A percentile compares a stretch with the other conserved stretches of the same genome.
These are phyloP conservation scores for Luffia ferchaultella DNA, from an alignment of 2,888 invertebrate genomes.

Conservation along the genomic window DNA sequence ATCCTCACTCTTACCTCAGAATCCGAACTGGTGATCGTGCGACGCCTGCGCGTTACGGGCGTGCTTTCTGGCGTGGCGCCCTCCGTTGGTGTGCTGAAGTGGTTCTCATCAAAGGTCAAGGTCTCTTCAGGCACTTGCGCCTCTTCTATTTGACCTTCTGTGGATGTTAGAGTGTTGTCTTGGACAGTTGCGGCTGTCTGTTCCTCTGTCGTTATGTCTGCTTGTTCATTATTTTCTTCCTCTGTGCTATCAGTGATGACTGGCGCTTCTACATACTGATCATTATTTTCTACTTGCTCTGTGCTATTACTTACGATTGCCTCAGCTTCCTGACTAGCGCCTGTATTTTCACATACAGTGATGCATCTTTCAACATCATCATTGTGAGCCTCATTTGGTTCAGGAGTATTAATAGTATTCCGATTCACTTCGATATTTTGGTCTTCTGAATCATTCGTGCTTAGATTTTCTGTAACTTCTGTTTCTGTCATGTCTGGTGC, in stretches of 20 bases:
- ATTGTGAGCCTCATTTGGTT: not conserved
- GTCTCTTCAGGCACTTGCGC: constrained; percentile 25
- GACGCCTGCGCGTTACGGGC: constrained; percentile 24
- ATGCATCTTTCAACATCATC: not conserved
- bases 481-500: not conserved
- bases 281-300: not conserved
- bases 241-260: not conserved
- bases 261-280: constrained; percentile 6
- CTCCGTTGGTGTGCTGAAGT: constrained; percentile 57
- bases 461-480: not conserved
- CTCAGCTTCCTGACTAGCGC: not conserved
- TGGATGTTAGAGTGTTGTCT: not conserved
- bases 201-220: constrained; percentile 2
- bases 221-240: constrained; percentile 1
- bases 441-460: not conserved
- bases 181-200: not conserved
- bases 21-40: constrained; percentile 42
- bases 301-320: not conserved
- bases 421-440: not conserved
- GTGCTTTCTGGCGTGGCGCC: constrained; percentile 31
- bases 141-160: not conserved
- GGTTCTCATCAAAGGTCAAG: constrained; percentile 58
- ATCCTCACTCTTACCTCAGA: constrained; percentile 52
- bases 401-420: not conserved
- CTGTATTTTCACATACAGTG: not conserved